These are phyloP conservation scores for Turritopsis dohrnii DNA, from an alignment of 30 jellyfish, hydroid and myxozoan species.

Conservation along the genomic window DNA sequence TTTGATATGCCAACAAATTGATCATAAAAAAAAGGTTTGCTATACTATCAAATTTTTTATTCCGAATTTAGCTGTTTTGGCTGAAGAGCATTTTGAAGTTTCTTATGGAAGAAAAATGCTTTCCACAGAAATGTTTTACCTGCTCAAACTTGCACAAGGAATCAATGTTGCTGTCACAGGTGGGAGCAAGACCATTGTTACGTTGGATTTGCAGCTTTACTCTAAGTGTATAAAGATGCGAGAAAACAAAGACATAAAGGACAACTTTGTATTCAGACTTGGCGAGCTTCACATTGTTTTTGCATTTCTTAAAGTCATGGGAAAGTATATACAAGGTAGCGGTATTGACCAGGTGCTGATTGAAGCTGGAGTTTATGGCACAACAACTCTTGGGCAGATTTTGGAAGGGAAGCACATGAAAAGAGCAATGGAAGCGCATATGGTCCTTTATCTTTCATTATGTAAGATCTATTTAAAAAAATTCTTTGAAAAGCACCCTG, in stretches of 20 bases:
- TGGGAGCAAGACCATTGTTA: neutral
- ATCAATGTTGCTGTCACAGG: too few species aligned
- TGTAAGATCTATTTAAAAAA: neutral
- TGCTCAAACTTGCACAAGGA: neutral
- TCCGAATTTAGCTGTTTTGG: too few species aligned
- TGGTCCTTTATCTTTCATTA: too few species aligned
- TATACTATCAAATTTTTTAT: too few species aligned
- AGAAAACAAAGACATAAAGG: neutral
- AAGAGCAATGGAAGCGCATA: neutral
- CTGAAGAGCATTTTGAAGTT: too few species aligned
- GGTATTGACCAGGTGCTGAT: too few species aligned
- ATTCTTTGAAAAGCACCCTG: neutral
- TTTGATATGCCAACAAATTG: too few species aligned
- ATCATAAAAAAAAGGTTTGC: too few species aligned
- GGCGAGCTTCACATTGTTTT: too few species aligned
- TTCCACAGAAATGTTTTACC: too few species aligned
- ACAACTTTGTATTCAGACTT: neutral
- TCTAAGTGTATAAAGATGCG: neutral
- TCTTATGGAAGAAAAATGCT: too few species aligned
- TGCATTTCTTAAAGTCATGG: too few species aligned
- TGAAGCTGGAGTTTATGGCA: neutral
- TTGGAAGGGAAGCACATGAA: neutral
- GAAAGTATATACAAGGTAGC: neutral
- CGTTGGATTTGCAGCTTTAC: neutral
- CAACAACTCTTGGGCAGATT: neutral